These are phyloP conservation scores for Nothocercus julius DNA, from an alignment of 2,113 vertebrate genomes.

Conservation along the genomic window DNA sequence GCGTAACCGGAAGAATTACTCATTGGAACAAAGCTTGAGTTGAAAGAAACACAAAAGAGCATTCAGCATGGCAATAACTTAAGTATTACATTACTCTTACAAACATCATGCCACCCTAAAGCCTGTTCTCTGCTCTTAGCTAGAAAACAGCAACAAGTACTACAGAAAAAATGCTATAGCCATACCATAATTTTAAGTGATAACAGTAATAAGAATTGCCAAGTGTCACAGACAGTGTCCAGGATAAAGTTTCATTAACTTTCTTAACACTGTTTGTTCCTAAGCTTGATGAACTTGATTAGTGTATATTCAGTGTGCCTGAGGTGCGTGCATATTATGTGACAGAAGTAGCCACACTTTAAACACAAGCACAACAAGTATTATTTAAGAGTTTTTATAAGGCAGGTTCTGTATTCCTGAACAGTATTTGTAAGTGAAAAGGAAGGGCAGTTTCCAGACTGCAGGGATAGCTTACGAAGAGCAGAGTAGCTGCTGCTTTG, in stretches of 20 bases:
- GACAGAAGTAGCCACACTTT: neutral
- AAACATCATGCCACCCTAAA: neutral
- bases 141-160: neutral
- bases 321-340: neutral
- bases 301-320: neutral
- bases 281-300: neutral
- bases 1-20: constrained; percentile 18
- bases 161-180: neutral
- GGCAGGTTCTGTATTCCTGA: neutral
- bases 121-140: neutral
- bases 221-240: neutral
- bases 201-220: neutral
- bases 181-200: neutral
- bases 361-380: neutral
- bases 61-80: neutral
- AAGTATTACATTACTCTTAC: neutral
- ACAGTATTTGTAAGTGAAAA: neutral
- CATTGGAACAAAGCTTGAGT: neutral
- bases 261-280: neutral
- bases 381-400: neutral
- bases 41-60: constrained; percentile 14
- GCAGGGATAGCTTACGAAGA: neutral
- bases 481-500: neutral
- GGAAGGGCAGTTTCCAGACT: neutral
- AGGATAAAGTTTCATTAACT: neutral